These are phyloP conservation scores for Drepana falcataria DNA, from an alignment of 2,888 invertebrate species.

Conservation along the genomic window DNA sequence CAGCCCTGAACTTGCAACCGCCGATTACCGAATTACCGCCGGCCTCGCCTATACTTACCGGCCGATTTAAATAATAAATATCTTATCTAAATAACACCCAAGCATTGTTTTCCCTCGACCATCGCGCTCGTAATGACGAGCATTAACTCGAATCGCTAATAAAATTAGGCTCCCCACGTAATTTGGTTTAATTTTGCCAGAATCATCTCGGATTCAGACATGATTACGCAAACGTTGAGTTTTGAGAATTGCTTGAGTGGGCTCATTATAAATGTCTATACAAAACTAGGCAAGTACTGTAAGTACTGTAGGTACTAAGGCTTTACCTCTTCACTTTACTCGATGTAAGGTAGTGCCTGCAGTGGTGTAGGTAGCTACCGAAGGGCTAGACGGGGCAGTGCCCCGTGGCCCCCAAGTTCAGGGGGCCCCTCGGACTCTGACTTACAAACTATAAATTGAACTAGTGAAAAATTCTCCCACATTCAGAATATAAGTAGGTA, in stretches of 20 bases:
- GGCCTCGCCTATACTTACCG: conserved; percentile 69
- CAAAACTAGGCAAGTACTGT: background rate
- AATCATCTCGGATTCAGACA: conserved; percentile 64
- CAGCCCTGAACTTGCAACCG: conserved; percentile 57
- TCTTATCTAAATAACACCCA: conserved; percentile 73
- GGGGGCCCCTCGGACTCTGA: too few species aligned
- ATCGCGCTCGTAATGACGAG: conserved; percentile 60
- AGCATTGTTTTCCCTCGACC: conserved; percentile 62
- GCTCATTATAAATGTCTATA: conserved; percentile 9
- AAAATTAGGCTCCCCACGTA: conserved; percentile 66
- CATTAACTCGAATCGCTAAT: conserved; percentile 71
- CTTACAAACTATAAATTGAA: too few species aligned
- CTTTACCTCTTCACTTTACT: too few species aligned
- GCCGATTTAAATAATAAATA: conserved; percentile 78
- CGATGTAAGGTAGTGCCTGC: too few species aligned
- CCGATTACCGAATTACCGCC: conserved; percentile 75
- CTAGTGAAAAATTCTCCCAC: too few species aligned
- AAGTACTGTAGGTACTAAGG: too few species aligned
- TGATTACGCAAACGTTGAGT: conserved; percentile 39
- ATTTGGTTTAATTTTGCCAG: conserved; percentile 70
- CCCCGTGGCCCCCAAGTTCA: too few species aligned
- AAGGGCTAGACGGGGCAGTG: too few species aligned
- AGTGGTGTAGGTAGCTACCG: too few species aligned
- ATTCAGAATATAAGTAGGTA: too few species aligned
- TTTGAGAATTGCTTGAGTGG: conserved; percentile 32